Conservation (phyloP, 2,113 vertebrate genomes). For the Axis porcinus region DNA sequence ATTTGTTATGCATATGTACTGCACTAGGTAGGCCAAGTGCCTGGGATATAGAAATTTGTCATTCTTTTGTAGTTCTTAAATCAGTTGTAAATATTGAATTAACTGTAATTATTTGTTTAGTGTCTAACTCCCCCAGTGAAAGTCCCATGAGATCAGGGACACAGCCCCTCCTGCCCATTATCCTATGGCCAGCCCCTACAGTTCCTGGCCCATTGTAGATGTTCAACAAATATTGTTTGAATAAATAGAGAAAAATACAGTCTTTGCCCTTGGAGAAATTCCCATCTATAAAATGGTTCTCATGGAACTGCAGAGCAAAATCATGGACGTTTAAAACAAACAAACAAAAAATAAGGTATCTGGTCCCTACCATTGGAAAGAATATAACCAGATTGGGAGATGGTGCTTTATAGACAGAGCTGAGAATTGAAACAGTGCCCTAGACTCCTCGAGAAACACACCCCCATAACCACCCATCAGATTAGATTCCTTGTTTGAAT, state of each 20-base stretch:
- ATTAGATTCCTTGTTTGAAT: not conserved
- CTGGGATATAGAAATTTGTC: not conserved
- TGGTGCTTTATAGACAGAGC: not conserved
- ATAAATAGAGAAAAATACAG: not conserved
- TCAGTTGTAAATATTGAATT: conserved; percentile 24
- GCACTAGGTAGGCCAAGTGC: not conserved
- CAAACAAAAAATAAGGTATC: not conserved
- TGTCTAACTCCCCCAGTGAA: not conserved
- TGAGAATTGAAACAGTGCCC: not conserved
- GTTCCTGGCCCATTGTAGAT: not conserved
- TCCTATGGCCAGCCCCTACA: not conserved
- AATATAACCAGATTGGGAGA: not conserved
- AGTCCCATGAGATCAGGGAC: not conserved
- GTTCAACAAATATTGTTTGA: not conserved
- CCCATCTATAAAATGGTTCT: not conserved
- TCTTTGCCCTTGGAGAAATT: not conserved
- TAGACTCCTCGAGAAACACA: not conserved
- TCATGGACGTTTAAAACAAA: not conserved
- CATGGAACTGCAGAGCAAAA: not conserved
- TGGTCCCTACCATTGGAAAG: not conserved
- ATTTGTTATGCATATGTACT: not conserved
- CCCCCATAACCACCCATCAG: not conserved
- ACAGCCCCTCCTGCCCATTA: not conserved
- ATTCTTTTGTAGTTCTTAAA: not conserved
- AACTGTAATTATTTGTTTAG: conserved; percentile 16